These are phyloP conservation scores for Solenodon paradoxus DNA, from an alignment of 2,113 vertebrate genomes.

Conservation along the genomic window DNA sequence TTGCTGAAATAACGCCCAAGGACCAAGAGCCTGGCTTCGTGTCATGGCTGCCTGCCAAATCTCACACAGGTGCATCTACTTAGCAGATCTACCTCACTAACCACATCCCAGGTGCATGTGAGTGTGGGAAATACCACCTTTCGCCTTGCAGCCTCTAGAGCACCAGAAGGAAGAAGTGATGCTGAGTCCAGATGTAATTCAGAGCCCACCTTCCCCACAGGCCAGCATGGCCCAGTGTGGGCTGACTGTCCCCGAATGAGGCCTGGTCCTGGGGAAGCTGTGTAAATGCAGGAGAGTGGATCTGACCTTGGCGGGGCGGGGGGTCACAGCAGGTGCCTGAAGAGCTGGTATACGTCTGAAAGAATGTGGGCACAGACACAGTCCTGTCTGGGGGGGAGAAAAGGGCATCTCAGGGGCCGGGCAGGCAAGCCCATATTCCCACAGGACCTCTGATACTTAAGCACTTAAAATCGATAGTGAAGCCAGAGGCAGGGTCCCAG, in stretches of 20 bases:
- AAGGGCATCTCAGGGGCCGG: background rate
- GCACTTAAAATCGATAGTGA: too few relatives aligned
- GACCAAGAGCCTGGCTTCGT: background rate
- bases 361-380: rapidly evolving
- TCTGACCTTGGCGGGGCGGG: background rate
- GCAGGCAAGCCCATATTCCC: background rate
- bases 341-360: background rate
- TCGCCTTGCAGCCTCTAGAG: background rate
- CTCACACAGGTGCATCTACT: background rate
- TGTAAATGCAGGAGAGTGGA: background rate
- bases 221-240: too few relatives aligned
- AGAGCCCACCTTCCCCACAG: background rate
- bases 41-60: background rate
- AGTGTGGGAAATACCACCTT: background rate
- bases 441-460: background rate
- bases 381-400: background rate
- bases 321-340: background rate
- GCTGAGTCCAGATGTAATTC: background rate
- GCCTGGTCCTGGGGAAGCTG: background rate
- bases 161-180: background rate
- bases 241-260: background rate
- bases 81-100: background rate
- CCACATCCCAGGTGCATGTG: background rate
- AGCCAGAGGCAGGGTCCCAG: background rate
- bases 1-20: background rate